Conservation (phyloP, 2,113 vertebrate species). For the Leucopternis melanops region DNA sequence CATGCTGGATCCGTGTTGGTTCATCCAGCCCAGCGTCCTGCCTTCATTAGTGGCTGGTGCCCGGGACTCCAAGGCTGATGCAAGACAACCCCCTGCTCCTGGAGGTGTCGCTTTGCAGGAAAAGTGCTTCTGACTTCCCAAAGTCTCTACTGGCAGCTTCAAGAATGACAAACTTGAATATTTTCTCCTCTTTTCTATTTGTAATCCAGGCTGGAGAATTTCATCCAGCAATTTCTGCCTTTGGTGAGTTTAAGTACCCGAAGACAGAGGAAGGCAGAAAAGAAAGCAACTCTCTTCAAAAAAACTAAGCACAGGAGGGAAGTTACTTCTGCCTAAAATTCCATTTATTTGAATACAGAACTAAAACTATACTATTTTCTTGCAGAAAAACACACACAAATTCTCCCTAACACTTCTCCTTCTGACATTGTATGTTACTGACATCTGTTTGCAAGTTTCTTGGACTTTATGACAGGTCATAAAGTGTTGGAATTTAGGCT, state of each 20-base stretch:
- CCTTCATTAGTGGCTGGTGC: not conserved
- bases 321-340: not conserved
- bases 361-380: not conserved
- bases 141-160: not conserved
- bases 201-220: not conserved
- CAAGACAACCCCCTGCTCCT: too few species aligned
- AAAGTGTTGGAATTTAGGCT: not conserved
- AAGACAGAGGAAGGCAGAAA: not conserved
- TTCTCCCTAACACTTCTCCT: not conserved
- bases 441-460: not conserved
- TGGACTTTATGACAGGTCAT: not conserved
- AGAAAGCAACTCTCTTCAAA: rapidly evolving
- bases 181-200: not conserved
- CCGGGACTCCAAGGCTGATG: rapidly evolving
- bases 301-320: not conserved
- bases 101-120: rapidly evolving
- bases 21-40: not conserved
- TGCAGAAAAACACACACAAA: not conserved
- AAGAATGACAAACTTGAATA: not conserved
- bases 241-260: not conserved
- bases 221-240: not conserved
- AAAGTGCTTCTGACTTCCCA: not conserved
- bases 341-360: not conserved
- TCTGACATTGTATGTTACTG: not conserved
- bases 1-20: not conserved